Base-by-base conservation (phyloP, 37 sponge, comb jelly and placozoan species). In the Crambe crambe region DNA sequence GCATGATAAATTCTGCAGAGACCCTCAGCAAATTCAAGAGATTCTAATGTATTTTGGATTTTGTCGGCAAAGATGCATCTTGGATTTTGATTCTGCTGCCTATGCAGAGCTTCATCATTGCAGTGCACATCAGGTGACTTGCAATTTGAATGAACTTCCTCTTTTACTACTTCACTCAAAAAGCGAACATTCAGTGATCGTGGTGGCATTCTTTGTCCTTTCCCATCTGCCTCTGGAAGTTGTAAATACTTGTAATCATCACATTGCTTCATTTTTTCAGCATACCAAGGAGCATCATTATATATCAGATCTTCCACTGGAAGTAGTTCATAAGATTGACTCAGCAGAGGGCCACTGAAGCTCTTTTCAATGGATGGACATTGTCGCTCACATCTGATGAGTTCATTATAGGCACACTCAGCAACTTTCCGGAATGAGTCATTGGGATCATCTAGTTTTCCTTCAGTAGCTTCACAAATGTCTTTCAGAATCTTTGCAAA, bases 271-370 rank as follows among this genome's bases (percentile, higher is more conserved):
- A 80, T 18, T 61, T 79, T 36, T 15, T 26, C 20, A 21, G 65
- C 74, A 43, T 72, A 61, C 86, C 86, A 86, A 10, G 86, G 86
- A 8, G 56, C 73, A 72, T 86, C 86, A 73, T 86, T 60, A 34
- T 71, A 70, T 9, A 43, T 38, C 2, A 86, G 74, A 26, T 86
- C 58, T 34, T 1, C 36, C 38, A 31, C 2, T 41, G 26, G 38
- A 70, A 47, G 43, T 22, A 86, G 58, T 29, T 78, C 86, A 61
- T 79, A 3, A 26, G 42, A n/a, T 44, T 86, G 64, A 72, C 37
- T 42, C 26, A 59, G 80, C 0, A 78, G 29, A 26, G 37, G 21
- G 0, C 29, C 56, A 30, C 26, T 34, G 37, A 1, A n/a, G 30
- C 10, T 34, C 21, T 29, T 26, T 70, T 21, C 25, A 10, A 35